phyloP scores from a whole-genome alignment of 2,797 vertebrate species.

The Cottoperca gobio region DNA sequence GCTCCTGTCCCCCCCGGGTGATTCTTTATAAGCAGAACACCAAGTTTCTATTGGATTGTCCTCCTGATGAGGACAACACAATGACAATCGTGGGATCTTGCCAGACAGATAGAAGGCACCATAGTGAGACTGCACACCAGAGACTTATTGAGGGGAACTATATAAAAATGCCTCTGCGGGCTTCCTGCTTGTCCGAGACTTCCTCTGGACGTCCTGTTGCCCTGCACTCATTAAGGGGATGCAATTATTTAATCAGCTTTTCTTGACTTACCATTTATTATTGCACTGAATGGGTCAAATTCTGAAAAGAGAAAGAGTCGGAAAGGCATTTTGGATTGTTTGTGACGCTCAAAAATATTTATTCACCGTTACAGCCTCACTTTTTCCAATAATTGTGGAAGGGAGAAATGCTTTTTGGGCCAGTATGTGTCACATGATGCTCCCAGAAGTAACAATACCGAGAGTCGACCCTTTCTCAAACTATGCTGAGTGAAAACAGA shows the following conservation, averaged over 20 bases:
- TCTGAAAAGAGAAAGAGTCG: background rate
- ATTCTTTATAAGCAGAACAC: background rate
- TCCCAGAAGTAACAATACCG: background rate
- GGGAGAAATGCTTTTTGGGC: background rate
- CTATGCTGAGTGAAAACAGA: slow-evolving; percentile 17
- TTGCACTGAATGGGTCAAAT: background rate
- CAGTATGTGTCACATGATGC: background rate
- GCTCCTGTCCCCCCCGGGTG: slow-evolving; percentile 27
- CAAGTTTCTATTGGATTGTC: slow-evolving; percentile 8
- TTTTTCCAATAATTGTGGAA: background rate
- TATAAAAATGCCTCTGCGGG: background rate
- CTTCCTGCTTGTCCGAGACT: background rate
- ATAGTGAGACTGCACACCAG: background rate
- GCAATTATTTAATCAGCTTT: background rate
- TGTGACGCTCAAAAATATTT: background rate
- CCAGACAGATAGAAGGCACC: background rate
- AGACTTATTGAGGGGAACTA: background rate
- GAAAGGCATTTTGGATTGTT: background rate
- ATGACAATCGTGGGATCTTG: background rate
- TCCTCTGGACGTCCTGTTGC: background rate
- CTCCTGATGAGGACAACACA: slow-evolving; percentile 16
- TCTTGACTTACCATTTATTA: background rate
- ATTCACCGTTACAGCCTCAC: background rate
- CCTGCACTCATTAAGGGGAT: background rate
- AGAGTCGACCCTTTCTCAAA: background rate